A percentile compares a stretch with the other conserved stretches of the same genome.
phyloP scores from a whole-genome alignment of 2,113 vertebrate species.

The Larimichthys crocea region DNA sequence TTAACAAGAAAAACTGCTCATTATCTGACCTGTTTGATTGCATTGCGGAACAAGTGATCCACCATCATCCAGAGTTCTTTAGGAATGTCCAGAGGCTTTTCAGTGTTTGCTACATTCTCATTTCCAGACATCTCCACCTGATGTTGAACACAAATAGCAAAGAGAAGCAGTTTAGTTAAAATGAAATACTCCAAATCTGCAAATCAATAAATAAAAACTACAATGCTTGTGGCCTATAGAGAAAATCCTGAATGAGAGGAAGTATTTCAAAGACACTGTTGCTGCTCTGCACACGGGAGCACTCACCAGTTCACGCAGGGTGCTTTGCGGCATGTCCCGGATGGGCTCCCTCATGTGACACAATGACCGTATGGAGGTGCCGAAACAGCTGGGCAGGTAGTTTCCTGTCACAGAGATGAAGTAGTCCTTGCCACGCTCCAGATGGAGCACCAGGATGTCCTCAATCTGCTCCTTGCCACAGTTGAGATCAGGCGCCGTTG shows the following conservation, averaged over 20 bases:
- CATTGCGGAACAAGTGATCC: slow-evolving; percentile 91
- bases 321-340: slow-evolving; percentile 88
- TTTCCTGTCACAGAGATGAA: slow-evolving; percentile 93
- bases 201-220: background rate
- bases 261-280: slow-evolving; percentile 8
- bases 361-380: slow-evolving; percentile 88
- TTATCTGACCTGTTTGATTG: slow-evolving; percentile 89
- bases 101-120: slow-evolving; percentile 63
- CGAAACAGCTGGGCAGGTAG: slow-evolving; percentile 96
- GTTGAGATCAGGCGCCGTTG: slow-evolving; percentile 91
- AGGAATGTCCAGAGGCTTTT: slow-evolving; percentile 91
- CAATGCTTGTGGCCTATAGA: background rate
- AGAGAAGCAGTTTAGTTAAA: slow-evolving; percentile 3
- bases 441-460: slow-evolving; percentile 95
- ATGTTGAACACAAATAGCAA: slow-evolving; percentile 5
- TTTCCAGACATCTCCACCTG: slow-evolving; percentile 81
- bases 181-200: background rate
- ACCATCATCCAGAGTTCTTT: slow-evolving; percentile 99
- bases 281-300: background rate
- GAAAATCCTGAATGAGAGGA: background rate
- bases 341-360: slow-evolving; percentile 92
- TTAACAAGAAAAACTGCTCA: background rate
- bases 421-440: slow-evolving; percentile 94
- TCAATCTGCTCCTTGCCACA: slow-evolving; percentile 90
- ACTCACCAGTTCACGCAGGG: slow-evolving; percentile 88